These are phyloP conservation scores for Quadroppia sp. DNA, from an alignment of 2,888 invertebrate genomes.

Conservation along the genomic window DNA sequence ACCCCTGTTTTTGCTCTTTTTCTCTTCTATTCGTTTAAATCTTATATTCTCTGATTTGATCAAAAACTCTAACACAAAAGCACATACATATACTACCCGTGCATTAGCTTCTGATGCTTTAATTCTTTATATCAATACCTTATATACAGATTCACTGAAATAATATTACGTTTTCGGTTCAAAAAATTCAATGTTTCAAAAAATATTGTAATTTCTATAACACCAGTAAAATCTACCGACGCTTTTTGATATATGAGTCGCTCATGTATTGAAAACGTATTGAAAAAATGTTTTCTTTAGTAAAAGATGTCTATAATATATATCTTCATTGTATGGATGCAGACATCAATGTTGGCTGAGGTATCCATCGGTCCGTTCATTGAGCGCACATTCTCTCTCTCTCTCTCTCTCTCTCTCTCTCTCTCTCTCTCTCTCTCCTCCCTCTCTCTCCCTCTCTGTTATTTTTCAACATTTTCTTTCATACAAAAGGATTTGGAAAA, in stretches of 20 bases:
- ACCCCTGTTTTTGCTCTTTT: background rate
- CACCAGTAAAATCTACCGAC: background rate
- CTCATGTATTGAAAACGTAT: slow-evolving; percentile 9
- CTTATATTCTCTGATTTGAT: background rate
- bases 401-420: background rate
- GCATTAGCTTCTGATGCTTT: background rate
- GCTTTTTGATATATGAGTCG: background rate
- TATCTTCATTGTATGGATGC: slow-evolving; percentile 18
- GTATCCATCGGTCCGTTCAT: slow-evolving; percentile 30
- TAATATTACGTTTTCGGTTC: background rate
- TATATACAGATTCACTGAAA: background rate
- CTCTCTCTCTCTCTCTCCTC: background rate
- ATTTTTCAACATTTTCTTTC: slow-evolving; percentile 31
- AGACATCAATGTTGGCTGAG: slow-evolving; percentile 16
- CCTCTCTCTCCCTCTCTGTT: background rate
- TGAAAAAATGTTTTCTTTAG: too few relatives aligned
- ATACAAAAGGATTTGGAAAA: slow-evolving; percentile 31
- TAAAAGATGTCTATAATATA: slow-evolving; percentile 3
- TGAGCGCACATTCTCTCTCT: background rate
- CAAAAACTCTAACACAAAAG: background rate
- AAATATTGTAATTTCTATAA: background rate
- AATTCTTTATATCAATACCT: background rate
- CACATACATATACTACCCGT: background rate
- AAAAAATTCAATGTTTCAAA: background rate
- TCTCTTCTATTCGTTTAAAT: slow-evolving; percentile 23